These are phyloP conservation scores for Philhelius pedissequus DNA, from an alignment of 2,888 invertebrate genomes.

Conservation along the genomic window DNA sequence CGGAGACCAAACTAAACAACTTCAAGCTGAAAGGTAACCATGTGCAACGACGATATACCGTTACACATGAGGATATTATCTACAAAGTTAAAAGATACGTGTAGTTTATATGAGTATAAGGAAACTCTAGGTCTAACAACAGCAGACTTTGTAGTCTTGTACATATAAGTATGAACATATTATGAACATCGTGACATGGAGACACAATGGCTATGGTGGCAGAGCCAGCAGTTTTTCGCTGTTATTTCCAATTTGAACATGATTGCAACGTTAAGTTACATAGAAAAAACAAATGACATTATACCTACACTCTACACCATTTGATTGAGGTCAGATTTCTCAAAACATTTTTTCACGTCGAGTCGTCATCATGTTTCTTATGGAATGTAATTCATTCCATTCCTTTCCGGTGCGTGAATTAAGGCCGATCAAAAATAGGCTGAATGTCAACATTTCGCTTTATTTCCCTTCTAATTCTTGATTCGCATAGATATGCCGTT, in stretches of 20 bases:
- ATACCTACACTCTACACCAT: background rate
- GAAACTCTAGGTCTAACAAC: background rate
- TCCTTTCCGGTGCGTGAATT: background rate
- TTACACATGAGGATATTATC: background rate
- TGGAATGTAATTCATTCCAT: background rate
- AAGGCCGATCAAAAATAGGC: background rate
- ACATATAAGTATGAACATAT: too few species aligned
- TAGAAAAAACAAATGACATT: background rate
- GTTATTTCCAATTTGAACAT: conserved; percentile 53
- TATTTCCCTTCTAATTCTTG: background rate
- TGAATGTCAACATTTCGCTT: background rate
- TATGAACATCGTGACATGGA: conserved; percentile 35
- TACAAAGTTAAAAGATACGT: background rate
- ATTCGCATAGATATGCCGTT: background rate
- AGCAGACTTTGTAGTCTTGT: background rate
- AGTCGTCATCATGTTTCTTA: background rate
- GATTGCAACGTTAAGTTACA: conserved; percentile 40
- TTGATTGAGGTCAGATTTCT: background rate
- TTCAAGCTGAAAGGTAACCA: conserved; percentile 49
- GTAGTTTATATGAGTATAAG: conserved; percentile 6
- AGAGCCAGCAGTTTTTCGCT: conserved; percentile 46
- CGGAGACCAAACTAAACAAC: conserved; percentile 33
- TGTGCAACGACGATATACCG: conserved; percentile 53
- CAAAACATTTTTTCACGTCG: background rate
- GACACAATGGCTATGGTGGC: conserved; percentile 23